Evolutionary conservation across 2,797 vertebrate genomes (phyloP).

Genomic region (Hybognathus amarus): DNA sequence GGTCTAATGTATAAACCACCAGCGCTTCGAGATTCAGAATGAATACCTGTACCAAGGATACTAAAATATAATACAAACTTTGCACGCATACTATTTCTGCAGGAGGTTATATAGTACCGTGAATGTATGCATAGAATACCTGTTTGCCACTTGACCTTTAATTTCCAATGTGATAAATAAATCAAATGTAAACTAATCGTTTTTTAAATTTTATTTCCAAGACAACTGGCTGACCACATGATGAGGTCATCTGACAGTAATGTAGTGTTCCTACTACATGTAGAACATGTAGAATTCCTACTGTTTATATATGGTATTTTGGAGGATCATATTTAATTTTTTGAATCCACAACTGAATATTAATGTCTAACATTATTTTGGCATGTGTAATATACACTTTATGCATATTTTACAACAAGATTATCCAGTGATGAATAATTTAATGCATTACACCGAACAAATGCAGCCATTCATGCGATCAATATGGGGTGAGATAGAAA

Average conservation of each 20-base stretch:
- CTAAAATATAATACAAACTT: neutral
- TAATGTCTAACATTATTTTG: neutral
- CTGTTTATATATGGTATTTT: neutral
- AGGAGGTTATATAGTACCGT: neutral
- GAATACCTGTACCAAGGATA: neutral
- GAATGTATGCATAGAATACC: neutral
- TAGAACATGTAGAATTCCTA: neutral
- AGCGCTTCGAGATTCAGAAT: neutral
- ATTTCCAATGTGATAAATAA: neutral
- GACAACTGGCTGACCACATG: neutral
- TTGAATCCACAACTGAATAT: neutral
- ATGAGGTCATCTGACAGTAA: neutral
- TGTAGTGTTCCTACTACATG: neutral
- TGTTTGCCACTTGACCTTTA: neutral
- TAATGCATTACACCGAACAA: neutral
- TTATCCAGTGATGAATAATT: neutral
- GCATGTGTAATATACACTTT: neutral
- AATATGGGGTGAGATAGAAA: neutral
- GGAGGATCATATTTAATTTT: neutral
- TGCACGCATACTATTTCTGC: neutral
- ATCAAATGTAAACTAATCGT: neutral
- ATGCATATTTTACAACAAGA: neutral
- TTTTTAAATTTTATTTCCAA: neutral
- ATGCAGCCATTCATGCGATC: neutral
- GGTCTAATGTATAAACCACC: constrained; percentile 2